Percentiles rank a stretch among this genome's conserved stretches.
Evolutionary conservation across 2,113 vertebrate genomes (phyloP).

Genomic region (Rhinolophus ferrumequinum): DNA sequence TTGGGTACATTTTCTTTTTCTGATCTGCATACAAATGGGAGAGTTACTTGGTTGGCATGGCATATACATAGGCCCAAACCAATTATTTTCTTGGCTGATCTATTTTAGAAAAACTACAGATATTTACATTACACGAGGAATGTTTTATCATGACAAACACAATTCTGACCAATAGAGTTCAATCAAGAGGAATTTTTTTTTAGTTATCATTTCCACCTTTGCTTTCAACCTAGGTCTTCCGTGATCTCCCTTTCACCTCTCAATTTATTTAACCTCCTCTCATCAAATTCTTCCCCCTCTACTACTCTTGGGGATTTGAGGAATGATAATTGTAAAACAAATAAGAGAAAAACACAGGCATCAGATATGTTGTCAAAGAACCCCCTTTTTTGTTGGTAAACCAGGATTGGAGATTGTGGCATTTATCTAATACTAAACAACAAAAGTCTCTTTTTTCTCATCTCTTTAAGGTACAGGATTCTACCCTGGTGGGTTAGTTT

Average conservation of each 20-base stretch:
- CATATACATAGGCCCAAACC: neutral
- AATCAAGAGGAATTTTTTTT: neutral
- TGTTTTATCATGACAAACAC: neutral
- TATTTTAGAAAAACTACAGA: slow-evolving; percentile 53
- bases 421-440: neutral
- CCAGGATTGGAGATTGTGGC: neutral
- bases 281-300: neutral
- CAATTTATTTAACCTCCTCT: neutral
- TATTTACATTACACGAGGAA: neutral
- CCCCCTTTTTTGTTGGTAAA: neutral
- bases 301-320: neutral
- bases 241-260: neutral
- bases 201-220: neutral
- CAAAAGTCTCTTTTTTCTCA: neutral
- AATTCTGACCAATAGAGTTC: slow-evolving; percentile 37
- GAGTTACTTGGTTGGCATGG: neutral
- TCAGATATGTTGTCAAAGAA: neutral
- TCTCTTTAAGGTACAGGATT: neutral
- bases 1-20: slow-evolving; percentile 38
- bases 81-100: slow-evolving; percentile 34
- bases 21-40: neutral
- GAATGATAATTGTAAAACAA: neutral
- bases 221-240: neutral
- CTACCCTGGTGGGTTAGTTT: neutral
- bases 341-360: neutral